Evolutionary conservation across 1,140 invertebrate species (phyloP), one percentile per base, ranked within the genome.

Genomic region (Ptiloglossa arizonensis): DNA sequence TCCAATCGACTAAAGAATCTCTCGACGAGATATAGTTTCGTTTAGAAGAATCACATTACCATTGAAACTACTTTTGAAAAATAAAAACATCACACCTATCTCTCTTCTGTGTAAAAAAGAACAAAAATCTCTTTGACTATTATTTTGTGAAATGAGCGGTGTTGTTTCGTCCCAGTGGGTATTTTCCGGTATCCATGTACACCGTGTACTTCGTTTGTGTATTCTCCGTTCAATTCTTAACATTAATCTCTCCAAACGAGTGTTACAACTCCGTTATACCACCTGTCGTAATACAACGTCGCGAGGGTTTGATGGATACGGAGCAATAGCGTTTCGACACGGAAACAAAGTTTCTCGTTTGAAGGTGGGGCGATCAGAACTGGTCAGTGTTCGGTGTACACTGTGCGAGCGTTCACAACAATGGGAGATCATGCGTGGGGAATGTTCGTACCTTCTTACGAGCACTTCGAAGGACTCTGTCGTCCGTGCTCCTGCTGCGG

Each of bases 361-460:
- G 27, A 74, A 56, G 44, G 11, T 24, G 38, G 50, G n/a, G 44
- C 60, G 48, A 76, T 76, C 73, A 50, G 35, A 41, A n/a, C 11
- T 11, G 29, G 38, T 41, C 24, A 17, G 50, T 24, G 3, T 35
- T 13, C 29, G 1, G n/a, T n/a, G 15, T 22, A 60, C 32, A 9
- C 9, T 24, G 24, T 1, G 17, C 46, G n/a, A n/a, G 35, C 24
- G 57, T 46, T 73, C 64, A 71, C 67, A 71, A 84, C 79, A 83
- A 84, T 80, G 56, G 71, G 48, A 75, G 66, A 84, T 83, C 75
- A 75, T 57, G 81, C 62, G 81, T 83, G 56, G 48, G 76, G 62
- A 71, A 76, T 72, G 72, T 72, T 64, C 67, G 52, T 71, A 50
- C 67, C 60, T 82, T 66, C 77, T 76, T 80, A 80, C 38, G 54